Evolutionary conservation across 2,797 vertebrate genomes (phyloP), one percentile per base, ranked within the genome.

Genomic region (Sparus aurata): DNA sequence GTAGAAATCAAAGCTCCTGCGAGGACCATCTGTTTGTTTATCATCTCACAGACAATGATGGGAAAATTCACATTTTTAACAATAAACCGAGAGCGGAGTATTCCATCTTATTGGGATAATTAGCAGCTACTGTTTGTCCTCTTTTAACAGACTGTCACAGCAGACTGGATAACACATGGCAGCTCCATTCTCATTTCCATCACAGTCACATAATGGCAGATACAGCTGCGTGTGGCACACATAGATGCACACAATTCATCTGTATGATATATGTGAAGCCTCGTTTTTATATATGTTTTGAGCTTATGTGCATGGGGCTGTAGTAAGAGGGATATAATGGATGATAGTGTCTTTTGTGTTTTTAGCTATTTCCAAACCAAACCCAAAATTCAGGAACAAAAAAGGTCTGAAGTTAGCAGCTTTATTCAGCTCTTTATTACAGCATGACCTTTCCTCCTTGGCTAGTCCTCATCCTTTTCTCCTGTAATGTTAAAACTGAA

Each of bases 151-250:
- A 64, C 73, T 62, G 60, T 76, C 55, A 54, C 23, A 59, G 72
- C 69, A 79, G 79, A 70, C n/a, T 46, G 69, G 38, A 8, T 38
- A 52, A 27, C 59, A 69, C 53, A 1, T 50, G 53, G 57, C 1
- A 2, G 18, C 60, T 63, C 13, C 23, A 2, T 25, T 64, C 9
- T 41, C 38, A 53, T 27, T 22, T 65, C 6, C 49, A 57, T 63
- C 27, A 46, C 47, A 69, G 15, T 34, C 45, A 45, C 1, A 68
- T 17, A 43, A n/a, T 25, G 63, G 0, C 50, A 45, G 45, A 30
- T 30, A 63, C 47, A 76, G 60, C 60, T 61, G 60, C 18, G 3
- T 2, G 1, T 45, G 8, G 8, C 41, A 61, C 65, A 49, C 50
- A 69, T 30, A 52, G 20, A 70, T 60, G 20, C 49, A 50, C 34